phyloP scores from a whole-genome alignment of 2,888 invertebrate species.

The Melanostoma scalare region DNA sequence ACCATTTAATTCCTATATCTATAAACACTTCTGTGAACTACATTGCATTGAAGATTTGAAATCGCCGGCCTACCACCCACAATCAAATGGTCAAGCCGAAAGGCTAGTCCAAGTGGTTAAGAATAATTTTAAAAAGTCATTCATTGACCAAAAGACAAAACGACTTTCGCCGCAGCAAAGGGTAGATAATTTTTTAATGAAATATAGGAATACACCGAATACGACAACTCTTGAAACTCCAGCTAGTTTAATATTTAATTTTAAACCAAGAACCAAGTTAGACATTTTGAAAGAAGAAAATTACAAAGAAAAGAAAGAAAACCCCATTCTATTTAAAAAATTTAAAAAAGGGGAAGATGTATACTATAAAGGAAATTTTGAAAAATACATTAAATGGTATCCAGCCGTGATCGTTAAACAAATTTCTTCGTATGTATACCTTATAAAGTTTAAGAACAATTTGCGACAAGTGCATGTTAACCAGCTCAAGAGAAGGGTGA shows the following conservation, averaged over 20 bases:
- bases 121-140: background rate
- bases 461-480: slow-evolving; percentile 6
- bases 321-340: background rate
- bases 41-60: slow-evolving; percentile 28
- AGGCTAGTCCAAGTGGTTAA: slow-evolving; percentile 24
- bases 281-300: no score
- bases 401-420: slow-evolving; percentile 15
- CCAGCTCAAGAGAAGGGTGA: background rate
- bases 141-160: no score
- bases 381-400: slow-evolving; percentile 16
- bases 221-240: slow-evolving; percentile 9
- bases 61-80: slow-evolving; percentile 16
- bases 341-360: slow-evolving; percentile 3
- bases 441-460: background rate
- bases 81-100: slow-evolving; percentile 13
- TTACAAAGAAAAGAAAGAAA: background rate
- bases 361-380: slow-evolving; percentile 2
- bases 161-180: no score
- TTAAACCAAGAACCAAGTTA: background rate
- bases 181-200: slow-evolving; percentile 2
- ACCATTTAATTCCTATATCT: background rate
- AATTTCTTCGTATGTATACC: slow-evolving; percentile 16
- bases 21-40: slow-evolving; percentile 20
- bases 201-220: slow-evolving; percentile 22
- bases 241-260: slow-evolving; percentile 10